These are phyloP conservation scores for Laspeyria flexula DNA, from an alignment of 2,888 invertebrate species.

Conservation along the genomic window DNA sequence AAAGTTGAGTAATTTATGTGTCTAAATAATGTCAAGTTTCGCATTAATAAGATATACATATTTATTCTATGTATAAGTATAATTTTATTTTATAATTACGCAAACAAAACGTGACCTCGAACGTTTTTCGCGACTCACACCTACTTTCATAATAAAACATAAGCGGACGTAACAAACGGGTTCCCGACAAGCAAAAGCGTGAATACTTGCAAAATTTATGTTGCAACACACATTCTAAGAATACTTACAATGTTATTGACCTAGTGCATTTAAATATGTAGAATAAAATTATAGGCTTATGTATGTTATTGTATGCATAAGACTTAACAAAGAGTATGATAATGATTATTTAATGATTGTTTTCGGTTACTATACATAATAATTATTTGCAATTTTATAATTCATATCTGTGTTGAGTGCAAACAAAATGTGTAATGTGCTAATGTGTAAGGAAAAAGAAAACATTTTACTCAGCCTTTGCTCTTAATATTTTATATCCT, in stretches of 20 bases:
- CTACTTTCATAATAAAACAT: slow-evolving; percentile 16
- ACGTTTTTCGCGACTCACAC: slow-evolving; percentile 15
- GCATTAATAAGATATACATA: slow-evolving; percentile 1
- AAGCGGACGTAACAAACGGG: slow-evolving; percentile 13
- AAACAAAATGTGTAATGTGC: neutral
- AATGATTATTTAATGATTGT: neutral
- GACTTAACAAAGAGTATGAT: neutral
- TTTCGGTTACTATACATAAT: neutral
- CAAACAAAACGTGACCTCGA: slow-evolving; percentile 8
- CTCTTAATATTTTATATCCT: neutral
- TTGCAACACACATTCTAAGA: slow-evolving; percentile 8
- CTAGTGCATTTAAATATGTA: slow-evolving; percentile 13
- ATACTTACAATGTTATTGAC: slow-evolving; percentile 15
- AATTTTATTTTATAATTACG: slow-evolving; percentile 14
- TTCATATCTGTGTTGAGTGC: neutral
- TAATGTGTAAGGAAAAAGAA: neutral
- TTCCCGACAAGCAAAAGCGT: slow-evolving; percentile 1
- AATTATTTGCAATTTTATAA: neutral
- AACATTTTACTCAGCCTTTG: neutral
- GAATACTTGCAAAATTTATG: slow-evolving; percentile 10
- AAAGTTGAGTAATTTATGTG: neutral
- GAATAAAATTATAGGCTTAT: slow-evolving; percentile 4
- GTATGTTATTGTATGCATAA: neutral
- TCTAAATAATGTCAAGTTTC: neutral
- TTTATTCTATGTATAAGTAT: slow-evolving; percentile 15